phyloP scores from a whole-genome alignment of 2,797 vertebrate species.

The Pampus argenteus region DNA sequence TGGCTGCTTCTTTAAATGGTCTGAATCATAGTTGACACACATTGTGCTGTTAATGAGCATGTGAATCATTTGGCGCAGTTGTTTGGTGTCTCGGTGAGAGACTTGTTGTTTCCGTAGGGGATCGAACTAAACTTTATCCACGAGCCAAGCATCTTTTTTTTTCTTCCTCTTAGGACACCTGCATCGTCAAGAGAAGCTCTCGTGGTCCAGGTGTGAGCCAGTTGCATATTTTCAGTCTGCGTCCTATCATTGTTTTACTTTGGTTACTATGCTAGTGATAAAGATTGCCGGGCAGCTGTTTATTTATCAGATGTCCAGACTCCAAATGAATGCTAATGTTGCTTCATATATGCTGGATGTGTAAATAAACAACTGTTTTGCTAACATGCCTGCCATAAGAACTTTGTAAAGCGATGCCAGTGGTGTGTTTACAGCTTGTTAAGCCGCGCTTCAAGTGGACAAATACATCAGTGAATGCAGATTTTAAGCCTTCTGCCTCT shows the following conservation, averaged over 20 bases:
- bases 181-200: not conserved
- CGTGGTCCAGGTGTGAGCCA: constrained; percentile 4
- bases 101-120: constrained; percentile 26
- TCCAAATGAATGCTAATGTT: not conserved
- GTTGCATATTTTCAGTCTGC: not conserved
- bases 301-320: not conserved
- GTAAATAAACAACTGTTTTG: not conserved
- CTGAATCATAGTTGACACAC: constrained; percentile 67
- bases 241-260: not conserved
- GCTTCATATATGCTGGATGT: too few species aligned
- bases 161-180: not conserved
- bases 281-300: not conserved
- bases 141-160: constrained; percentile 5
- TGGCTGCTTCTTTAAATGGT: constrained; percentile 61
- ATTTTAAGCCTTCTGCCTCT: too few species aligned
- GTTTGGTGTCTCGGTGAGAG: constrained; percentile 28
- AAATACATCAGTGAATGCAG: too few species aligned
- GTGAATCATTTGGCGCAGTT: constrained; percentile 62
- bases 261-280: not conserved
- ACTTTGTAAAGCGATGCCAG: not conserved
- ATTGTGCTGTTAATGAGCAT: constrained; percentile 66
- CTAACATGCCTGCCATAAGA: not conserved
- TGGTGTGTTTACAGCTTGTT: too few species aligned
- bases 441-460: too few species aligned
- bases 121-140: constrained; percentile 23